Conservation (phyloP, 1,140 invertebrate species). For the Odontomachus brunneus region DNA sequence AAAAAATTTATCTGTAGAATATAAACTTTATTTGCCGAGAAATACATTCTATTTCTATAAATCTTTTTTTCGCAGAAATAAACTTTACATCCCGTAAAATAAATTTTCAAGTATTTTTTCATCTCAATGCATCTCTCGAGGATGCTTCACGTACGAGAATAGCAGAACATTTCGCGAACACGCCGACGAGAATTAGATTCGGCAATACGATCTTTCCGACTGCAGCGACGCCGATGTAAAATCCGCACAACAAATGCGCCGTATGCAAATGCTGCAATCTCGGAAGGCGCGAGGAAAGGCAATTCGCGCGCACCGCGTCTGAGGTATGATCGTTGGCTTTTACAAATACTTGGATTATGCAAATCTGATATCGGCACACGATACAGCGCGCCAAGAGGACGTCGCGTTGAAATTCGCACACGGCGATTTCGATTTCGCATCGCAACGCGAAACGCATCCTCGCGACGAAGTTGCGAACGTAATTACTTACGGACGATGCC, state of each 20-base stretch:
- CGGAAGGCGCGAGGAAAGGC: background rate
- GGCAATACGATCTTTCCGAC: background rate
- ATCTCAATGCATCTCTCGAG: too few species aligned
- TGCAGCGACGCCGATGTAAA: background rate
- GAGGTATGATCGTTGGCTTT: background rate
- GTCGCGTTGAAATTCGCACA: background rate
- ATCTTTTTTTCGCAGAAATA: too few species aligned
- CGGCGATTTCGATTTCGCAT: slow-evolving; percentile 42
- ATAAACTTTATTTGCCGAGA: too few species aligned
- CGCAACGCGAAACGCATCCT: background rate
- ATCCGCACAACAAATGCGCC: too few species aligned
- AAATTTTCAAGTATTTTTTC: too few species aligned
- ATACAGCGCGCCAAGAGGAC: background rate
- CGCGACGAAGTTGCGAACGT: slow-evolving; percentile 49
- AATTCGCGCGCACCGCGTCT: too few species aligned
- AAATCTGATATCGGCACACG: slow-evolving; percentile 24
- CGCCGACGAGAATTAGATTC: slow-evolving; percentile 10
- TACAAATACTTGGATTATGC: slow-evolving; percentile 41
- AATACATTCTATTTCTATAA: too few species aligned
- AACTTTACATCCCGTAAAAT: too few species aligned
- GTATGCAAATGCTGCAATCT: slow-evolving; percentile 23
- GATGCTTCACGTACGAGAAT: background rate
- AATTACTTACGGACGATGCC: slow-evolving; percentile 75
- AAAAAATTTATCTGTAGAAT: too few species aligned
- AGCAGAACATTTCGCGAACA: too few species aligned